These are phyloP conservation scores for Troglohyphantes excavatus DNA, from an alignment of 2,888 invertebrate species.

Conservation along the genomic window DNA sequence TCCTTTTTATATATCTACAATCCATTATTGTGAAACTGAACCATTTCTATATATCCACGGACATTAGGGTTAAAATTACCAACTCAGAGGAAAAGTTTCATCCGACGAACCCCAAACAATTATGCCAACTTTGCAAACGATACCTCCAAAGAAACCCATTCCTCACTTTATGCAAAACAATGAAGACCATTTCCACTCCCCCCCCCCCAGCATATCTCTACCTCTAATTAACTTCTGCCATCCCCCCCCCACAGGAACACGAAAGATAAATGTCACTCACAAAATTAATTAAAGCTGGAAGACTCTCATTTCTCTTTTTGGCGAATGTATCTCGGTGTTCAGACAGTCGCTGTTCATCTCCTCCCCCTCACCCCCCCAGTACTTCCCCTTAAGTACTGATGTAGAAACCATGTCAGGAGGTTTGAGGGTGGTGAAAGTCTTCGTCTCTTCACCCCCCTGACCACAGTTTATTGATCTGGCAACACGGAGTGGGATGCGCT, in stretches of 20 bases:
- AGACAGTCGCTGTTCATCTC: neutral
- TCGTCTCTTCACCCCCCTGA: neutral
- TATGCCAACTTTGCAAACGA: neutral
- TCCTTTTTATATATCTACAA: too few species aligned
- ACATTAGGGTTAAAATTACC: too few species aligned
- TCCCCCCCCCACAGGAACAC: neutral
- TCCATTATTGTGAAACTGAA: too few species aligned
- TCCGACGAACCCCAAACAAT: neutral
- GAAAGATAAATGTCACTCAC: neutral
- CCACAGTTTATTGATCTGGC: neutral
- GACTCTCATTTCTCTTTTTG: neutral
- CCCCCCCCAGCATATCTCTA: neutral
- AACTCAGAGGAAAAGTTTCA: too few species aligned
- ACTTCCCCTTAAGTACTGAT: neutral
- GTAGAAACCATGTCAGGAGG: constrained; percentile 6
- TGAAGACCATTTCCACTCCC: neutral
- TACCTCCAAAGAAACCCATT: neutral
- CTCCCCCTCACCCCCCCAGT: neutral
- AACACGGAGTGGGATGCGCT: neutral
- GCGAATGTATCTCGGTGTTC: neutral
- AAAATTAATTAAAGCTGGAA: constrained; percentile 1
- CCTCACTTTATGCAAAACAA: neutral
- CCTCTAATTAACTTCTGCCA: constrained; percentile 2
- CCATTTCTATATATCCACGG: too few species aligned
- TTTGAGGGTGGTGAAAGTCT: neutral